Evolutionary conservation across 2,113 vertebrate genomes (phyloP).

Genomic region (Erythrocercus mccallii): DNA sequence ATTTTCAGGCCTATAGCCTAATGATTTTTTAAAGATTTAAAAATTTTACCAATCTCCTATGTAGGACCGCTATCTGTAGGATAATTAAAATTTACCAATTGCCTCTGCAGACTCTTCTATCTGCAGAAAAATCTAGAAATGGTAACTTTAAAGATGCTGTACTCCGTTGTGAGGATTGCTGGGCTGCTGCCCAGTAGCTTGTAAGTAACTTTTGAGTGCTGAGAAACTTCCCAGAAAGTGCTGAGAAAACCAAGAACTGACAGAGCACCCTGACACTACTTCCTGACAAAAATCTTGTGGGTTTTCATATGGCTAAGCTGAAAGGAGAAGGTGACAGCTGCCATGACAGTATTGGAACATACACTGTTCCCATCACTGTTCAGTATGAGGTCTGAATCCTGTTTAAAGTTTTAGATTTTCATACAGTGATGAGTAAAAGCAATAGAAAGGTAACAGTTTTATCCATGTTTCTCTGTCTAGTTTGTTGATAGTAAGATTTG

Average conservation of each 20-base stretch:
- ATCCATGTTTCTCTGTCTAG: neutral
- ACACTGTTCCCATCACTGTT: neutral
- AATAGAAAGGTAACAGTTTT: neutral
- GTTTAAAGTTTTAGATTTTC: neutral
- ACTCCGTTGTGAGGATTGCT: rapidly evolving
- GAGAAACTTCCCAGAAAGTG: neutral
- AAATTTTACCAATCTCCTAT: neutral
- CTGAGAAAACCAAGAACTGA: neutral
- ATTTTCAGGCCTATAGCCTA: neutral
- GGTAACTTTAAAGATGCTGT: neutral
- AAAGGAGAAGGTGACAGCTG: neutral
- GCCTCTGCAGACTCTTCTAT: neutral
- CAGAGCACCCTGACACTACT: neutral
- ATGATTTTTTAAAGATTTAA: neutral
- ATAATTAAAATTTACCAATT: neutral
- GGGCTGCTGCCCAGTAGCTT: neutral
- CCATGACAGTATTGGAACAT: neutral
- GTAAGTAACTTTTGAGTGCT: neutral
- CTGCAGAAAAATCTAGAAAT: neutral
- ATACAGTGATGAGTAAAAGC: neutral
- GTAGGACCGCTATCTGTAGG: neutral
- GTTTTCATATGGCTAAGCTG: neutral
- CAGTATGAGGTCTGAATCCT: neutral
- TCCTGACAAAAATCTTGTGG: neutral
- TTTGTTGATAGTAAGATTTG: neutral